A percentile compares a stretch with the other conserved stretches of the same genome.
Conservation (phyloP, 2,888 invertebrate species). For the Drosophila differens region DNA sequence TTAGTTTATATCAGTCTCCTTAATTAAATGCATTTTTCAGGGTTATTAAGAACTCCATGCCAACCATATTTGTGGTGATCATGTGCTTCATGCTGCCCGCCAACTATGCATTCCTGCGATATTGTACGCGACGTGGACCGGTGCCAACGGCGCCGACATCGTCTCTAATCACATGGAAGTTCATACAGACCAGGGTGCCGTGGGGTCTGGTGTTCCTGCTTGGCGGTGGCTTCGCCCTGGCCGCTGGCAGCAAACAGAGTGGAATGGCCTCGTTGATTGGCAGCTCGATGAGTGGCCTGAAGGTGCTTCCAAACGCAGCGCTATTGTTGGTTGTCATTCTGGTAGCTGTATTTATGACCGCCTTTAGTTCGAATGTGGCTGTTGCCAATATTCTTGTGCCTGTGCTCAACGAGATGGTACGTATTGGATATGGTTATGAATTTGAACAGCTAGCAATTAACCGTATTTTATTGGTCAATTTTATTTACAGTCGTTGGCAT, state of each 20-base stretch:
- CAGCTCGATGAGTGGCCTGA: constrained; percentile 88
- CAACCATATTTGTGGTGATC: constrained; percentile 93
- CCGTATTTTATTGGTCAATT: constrained; percentile 5
- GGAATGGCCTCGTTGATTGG: constrained; percentile 92
- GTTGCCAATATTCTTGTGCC: constrained; percentile 95
- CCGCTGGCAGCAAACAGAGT: constrained; percentile 93
- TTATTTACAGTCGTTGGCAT: constrained; percentile 87
- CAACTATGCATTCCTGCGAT: constrained; percentile 90
- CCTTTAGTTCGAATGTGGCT: constrained; percentile 96
- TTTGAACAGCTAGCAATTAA: background rate
- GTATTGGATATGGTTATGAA: background rate
- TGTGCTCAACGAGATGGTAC: constrained; percentile 92
- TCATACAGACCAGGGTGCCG: constrained; percentile 93
- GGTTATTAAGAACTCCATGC: constrained; percentile 91
- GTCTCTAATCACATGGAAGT: constrained; percentile 93
- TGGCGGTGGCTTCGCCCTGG: constrained; percentile 96
- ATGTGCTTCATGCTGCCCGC: constrained; percentile 94
- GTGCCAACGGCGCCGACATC: constrained; percentile 88
- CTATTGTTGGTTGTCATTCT: constrained; percentile 91
- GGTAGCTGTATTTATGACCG: constrained; percentile 92
- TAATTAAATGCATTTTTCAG: constrained; percentile 85
- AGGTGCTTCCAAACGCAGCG: constrained; percentile 87
- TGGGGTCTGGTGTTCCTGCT: constrained; percentile 96
- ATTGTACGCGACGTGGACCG: constrained; percentile 86
- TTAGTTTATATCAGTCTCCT: background rate